Conservation (phyloP, 2,113 vertebrate species). For the Chinchilla lanigera region DNA sequence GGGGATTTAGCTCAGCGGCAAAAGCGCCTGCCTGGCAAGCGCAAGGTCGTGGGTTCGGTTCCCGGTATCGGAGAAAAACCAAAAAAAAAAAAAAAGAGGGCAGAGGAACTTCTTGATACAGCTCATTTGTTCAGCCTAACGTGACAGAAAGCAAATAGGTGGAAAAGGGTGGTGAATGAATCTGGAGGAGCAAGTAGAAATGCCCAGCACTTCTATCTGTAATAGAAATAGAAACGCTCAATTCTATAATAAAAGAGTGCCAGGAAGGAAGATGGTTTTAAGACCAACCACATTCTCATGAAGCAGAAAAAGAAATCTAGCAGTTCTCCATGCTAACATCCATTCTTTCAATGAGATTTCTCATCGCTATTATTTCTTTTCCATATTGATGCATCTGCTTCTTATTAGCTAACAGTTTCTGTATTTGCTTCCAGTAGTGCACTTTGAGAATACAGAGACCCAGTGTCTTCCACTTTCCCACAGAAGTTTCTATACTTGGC, state of each 20-base stretch:
- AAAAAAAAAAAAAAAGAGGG: too few relatives aligned
- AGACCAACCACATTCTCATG: background rate
- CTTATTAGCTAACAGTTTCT: background rate
- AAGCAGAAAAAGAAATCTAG: background rate
- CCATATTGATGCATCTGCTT: background rate
- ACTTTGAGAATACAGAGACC: background rate
- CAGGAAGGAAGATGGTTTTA: background rate
- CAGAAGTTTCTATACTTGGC: background rate
- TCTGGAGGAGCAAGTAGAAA: background rate
- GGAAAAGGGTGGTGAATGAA: background rate
- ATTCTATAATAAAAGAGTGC: background rate
- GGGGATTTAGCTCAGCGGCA: too few relatives aligned
- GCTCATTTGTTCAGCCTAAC: background rate
- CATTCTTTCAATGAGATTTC: background rate
- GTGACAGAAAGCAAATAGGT: background rate
- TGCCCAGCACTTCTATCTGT: too few relatives aligned
- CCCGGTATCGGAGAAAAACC: too few relatives aligned
- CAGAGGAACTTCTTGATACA: background rate
- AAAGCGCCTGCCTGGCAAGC: too few relatives aligned
- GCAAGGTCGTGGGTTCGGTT: too few relatives aligned
- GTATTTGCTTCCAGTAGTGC: background rate
- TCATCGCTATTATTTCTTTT: slow-evolving; percentile 43
- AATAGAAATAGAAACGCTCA: too few relatives aligned
- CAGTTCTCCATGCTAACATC: background rate
- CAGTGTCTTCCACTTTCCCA: background rate